Evolutionary conservation across 2,113 vertebrate species (phyloP), one percentile per base, ranked within the genome.

Genomic region (Cephalophus harveyi): DNA sequence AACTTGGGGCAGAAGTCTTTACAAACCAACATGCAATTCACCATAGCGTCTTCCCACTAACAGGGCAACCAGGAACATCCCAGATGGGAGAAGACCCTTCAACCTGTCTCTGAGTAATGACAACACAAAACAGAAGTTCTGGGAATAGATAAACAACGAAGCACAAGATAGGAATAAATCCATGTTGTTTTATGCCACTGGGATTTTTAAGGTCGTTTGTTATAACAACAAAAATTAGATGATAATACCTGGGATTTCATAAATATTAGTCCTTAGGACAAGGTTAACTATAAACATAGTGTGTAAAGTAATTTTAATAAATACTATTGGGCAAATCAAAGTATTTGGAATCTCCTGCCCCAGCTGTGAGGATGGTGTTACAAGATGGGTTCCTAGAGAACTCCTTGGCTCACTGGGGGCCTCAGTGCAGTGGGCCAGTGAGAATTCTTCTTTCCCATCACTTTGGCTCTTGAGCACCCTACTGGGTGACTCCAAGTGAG

Each of bases 121-220:
- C 8, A 78, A 43, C 14, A 50, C 17, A 2, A 14, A 36, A 11
- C 12, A 55, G 62, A 90, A 25, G 1, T 46, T 71, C 67, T 92
- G 14, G 19, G 54, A 21, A 28, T 2, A 28, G n/a, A 5, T 8
- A 16, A 23, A 33, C 16, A 7, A 7, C 0, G 2, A 12, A 19
- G 4, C 17, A 6, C 46, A 21, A 30, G 14, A 28, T 13, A 48
- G 28, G 43, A 60, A 89, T 74, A 30, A 33, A 81, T 60, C 12
- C 5, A 4, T 5, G 8, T 19, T 74, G 46, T 46, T 15, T 93
- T 67, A 86, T 48, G 43, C 4, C 48, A 55, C 3, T 3, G 6
- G 50, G 6, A 83, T 82, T 59, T n/a, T 86, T 76, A 30, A 94
- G 60, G 40, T 36, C 76, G 0, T 17, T 95, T 54, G 55, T 14